Base-by-base conservation (phyloP, 2,888 invertebrate genomes). In the Pegoplata infirma region DNA sequence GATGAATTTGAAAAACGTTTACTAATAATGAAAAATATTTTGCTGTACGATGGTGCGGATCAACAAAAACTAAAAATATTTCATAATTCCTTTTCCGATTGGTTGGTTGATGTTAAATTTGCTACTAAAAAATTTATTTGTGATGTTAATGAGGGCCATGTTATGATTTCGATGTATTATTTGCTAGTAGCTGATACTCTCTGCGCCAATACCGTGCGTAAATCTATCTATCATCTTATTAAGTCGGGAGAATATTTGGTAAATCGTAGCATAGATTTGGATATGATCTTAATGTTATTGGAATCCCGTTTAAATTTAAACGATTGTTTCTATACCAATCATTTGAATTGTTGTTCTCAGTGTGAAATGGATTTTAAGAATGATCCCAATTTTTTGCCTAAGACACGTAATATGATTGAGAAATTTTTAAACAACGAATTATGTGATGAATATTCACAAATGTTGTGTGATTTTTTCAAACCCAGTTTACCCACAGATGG, bases 101-200 rank as follows among this genome's bases (percentile, higher is more conserved):
- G 98, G 98, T 90, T 98, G 82, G 90, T 96, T 66, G 98, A 98
- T 88, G 98, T 98, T n/a, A 98, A 98, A 89, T 98, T 98, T 87
- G 98, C 98, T 89, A 98, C 98, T 1, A 95, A 97, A 83, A 95
- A 97, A 83, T 98, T 97, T 89, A 91, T 98, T 81, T 98, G 97
- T 88, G 94, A 94, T 82, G 94, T 95, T 7, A 91, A 93, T 61
- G 96, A 96, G 83, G 98, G 98, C 0, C 98, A 98, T 88, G 95
- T 95, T 8, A 95, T 96, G 88, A 91, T 97, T 46, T 95, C 96
- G 17, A 95, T 97, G 93, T 93, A 94, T 85, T 95, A 96, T 90
- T 92, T 94, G 59, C 90, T 94, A 56, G 92, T 94, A 19, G 94
- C 94, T 0, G 91, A 92, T 61, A 92, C 93, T 25, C 87, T 95